Conservation (phyloP, 2,888 invertebrate genomes). For the Trichacis sp. region DNA sequence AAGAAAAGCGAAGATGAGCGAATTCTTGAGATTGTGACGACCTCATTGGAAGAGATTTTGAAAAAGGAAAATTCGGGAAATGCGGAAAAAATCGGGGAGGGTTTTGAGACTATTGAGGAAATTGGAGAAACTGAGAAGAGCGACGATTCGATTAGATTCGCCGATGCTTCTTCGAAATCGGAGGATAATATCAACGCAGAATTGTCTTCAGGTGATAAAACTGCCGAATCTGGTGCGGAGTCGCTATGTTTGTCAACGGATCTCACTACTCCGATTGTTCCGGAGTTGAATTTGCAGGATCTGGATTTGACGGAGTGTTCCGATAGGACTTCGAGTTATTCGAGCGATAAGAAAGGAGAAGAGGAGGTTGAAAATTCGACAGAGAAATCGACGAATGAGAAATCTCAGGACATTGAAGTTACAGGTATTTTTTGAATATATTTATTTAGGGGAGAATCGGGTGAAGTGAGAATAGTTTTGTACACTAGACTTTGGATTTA, state of each 20-base stretch:
- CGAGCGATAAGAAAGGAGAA: conserved; percentile 14
- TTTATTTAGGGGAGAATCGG: too few relatives aligned
- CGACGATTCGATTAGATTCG: conserved; percentile 5
- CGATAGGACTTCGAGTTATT: conserved; percentile 51
- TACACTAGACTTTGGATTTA: too few relatives aligned
- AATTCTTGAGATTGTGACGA: conserved; percentile 35
- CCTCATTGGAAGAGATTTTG: conserved; percentile 43
- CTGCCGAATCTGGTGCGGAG: conserved; percentile 1
- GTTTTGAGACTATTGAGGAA: neutral
- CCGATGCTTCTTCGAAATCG: neutral
- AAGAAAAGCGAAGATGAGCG: conserved; percentile 38
- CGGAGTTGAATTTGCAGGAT: conserved; percentile 62
- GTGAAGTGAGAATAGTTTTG: neutral
- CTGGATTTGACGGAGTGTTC: conserved; percentile 60
- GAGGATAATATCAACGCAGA: neutral
- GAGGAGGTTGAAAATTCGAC: conserved; percentile 27
- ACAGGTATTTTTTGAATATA: neutral
- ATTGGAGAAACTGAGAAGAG: conserved; percentile 16
- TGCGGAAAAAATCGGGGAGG: too few relatives aligned
- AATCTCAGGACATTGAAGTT: neutral
- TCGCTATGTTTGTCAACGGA: conserved; percentile 46
- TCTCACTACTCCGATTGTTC: conserved; percentile 52
- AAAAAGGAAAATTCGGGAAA: conserved; percentile 19
- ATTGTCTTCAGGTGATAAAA: neutral
- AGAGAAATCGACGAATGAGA: neutral